phyloP scores from a whole-genome alignment of 1,140 invertebrate species.

The Brachionus koreanus region DNA sequence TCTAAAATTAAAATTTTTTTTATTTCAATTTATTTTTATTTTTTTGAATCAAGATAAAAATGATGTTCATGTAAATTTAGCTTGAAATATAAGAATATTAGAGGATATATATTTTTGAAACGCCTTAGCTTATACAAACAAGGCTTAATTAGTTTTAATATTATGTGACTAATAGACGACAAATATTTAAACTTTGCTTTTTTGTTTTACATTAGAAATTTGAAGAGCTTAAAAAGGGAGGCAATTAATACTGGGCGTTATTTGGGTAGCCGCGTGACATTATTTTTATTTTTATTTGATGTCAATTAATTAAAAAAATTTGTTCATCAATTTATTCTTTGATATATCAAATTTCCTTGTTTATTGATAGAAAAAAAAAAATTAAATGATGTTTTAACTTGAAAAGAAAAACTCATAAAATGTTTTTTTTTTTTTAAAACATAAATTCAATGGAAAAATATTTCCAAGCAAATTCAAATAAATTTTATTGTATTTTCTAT shows the following conservation, averaged over 20 bases:
- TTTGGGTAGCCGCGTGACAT: background rate
- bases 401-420: no score
- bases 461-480: no score
- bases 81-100: background rate
- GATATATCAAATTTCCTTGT: background rate
- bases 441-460: no score
- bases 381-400: no score
- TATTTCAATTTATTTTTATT: background rate
- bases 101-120: background rate
- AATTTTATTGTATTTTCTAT: no score
- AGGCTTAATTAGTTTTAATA: background rate
- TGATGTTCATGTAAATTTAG: background rate
- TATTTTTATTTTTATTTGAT: background rate
- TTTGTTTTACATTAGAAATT: background rate
- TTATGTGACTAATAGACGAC: background rate
- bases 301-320: background rate
- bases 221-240: background rate
- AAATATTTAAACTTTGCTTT: background rate
- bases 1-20: background rate
- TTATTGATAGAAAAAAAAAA: no score
- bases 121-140: slow-evolving; percentile 1
- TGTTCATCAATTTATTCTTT: background rate
- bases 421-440: no score
- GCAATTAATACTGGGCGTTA: background rate
- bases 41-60: background rate